These are phyloP conservation scores for Calliphora vomitoria DNA, from an alignment of 2,888 invertebrate species.

Conservation along the genomic window DNA sequence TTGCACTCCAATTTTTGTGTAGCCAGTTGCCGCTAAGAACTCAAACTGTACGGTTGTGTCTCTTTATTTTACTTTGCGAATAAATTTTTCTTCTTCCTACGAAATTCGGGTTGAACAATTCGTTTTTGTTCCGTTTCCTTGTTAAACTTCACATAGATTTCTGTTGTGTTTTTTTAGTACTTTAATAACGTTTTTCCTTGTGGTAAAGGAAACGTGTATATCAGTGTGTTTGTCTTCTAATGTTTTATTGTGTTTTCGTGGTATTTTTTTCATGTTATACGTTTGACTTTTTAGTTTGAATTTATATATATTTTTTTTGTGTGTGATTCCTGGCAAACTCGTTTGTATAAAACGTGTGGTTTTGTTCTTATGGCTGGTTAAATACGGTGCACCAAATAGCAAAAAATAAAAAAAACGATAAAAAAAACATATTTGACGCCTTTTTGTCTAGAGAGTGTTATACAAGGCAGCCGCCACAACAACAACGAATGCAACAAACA, in stretches of 20 bases:
- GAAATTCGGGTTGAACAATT: conserved; percentile 48
- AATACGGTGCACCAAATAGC: conserved; percentile 45
- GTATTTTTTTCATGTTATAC: background rate
- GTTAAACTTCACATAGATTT: background rate
- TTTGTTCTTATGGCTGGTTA: conserved; percentile 63
- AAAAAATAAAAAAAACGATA: background rate
- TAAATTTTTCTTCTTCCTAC: conserved; percentile 26
- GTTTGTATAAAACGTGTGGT: conserved; percentile 59
- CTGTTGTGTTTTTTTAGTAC: conserved; percentile 1
- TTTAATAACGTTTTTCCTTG: background rate
- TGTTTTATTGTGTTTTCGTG: conserved; percentile 17
- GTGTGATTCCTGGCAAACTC: conserved; percentile 34
- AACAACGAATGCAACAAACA: conserved; percentile 7
- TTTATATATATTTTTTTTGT: conserved; percentile 8
- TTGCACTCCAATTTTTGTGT: conserved; percentile 62
- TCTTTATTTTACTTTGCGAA: conserved; percentile 33
- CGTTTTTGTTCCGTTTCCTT: conserved; percentile 2
- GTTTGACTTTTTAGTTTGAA: conserved; percentile 26
- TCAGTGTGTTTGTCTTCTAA: background rate
- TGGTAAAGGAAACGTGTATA: background rate
- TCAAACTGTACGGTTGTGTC: conserved; percentile 64
- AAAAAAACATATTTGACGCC: conserved; percentile 61
- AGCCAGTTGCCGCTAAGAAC: conserved; percentile 72
- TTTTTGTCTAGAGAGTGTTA: conserved; percentile 65
- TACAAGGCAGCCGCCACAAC: conserved; percentile 40